Base-by-base conservation (phyloP, 23 tunicate species). In the Diplosoma virens region DNA sequence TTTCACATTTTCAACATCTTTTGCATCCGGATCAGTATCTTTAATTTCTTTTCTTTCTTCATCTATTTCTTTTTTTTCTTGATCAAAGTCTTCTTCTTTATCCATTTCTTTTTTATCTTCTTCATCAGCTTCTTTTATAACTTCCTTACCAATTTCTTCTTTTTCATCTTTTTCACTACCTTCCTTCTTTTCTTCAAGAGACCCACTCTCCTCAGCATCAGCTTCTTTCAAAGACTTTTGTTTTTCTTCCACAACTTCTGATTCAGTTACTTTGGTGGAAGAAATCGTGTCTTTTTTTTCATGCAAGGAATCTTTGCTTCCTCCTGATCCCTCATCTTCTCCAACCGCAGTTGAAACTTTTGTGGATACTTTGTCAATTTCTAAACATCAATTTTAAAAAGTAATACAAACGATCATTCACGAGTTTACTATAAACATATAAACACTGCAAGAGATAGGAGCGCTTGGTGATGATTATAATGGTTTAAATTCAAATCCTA, bases 271-370 rank as follows among this genome's bases (percentile, higher is more conserved):
- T n/a, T n/a, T n/a, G n/a, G n/a, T n/a, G n/a, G n/a, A n/a, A n/a
- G n/a, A n/a, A n/a, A n/a, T n/a, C n/a, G n/a, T n/a, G n/a, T n/a
- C n/a, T n/a, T n/a, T n/a, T n/a, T n/a, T n/a, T n/a, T n/a, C n/a
- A n/a, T n/a, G n/a, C n/a, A n/a, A n/a, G n/a, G n/a, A n/a, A n/a
- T n/a, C n/a, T n/a, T n/a, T n/a, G n/a, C n/a, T n/a, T n/a, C n/a
- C n/a, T n/a, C n/a, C n/a, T n/a, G n/a, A n/a, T 41, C 14, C 50
- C 14, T 41, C 50, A 29, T 20, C 61, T 54, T 58, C 73, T n/a
- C 26, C 86, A 11, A 41, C 66, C 22, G 71, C 86, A 36, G 82
- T 71, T 2, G 86, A 81, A 1, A 81, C 86, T 66, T 79, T 79
- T 29, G 32, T 46, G 27, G 75, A 65, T 27, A 30, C 33, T 3